Conservation (phyloP, 1,140 invertebrate species). For the Achatina immaculata region DNA sequence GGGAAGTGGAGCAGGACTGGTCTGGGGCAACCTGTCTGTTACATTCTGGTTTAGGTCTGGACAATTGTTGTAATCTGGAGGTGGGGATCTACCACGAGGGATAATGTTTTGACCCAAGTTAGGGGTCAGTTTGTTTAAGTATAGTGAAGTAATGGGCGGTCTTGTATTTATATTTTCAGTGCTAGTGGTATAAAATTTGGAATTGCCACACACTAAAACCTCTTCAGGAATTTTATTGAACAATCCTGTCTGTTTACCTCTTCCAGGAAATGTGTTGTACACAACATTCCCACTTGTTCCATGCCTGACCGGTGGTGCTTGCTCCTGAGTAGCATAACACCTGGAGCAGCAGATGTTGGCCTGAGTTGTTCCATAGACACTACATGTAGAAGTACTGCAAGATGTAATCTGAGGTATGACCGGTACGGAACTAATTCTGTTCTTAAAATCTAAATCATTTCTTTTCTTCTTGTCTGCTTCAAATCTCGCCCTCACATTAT, state of each 20-base stretch:
- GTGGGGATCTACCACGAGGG: conserved; percentile 78
- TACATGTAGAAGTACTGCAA: conserved; percentile 71
- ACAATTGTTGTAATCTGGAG: conserved; percentile 60
- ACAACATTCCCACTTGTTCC: conserved; percentile 33
- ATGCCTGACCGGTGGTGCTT: conserved; percentile 39
- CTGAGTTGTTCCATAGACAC: conserved; percentile 70
- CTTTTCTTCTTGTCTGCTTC: conserved; percentile 68
- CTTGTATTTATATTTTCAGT: conserved; percentile 34
- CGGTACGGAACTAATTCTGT: conserved; percentile 32
- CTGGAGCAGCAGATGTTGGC: conserved; percentile 73
- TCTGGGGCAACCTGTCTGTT: conserved; percentile 40
- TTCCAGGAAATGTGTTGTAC: conserved; percentile 70
- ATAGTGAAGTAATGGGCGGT: conserved; percentile 3
- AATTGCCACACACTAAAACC: conserved; percentile 80
- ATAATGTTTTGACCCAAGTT: conserved; percentile 32
- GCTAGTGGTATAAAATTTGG: conserved; percentile 80
- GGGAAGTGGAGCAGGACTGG: conserved; percentile 12
- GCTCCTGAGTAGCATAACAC: conserved; percentile 61
- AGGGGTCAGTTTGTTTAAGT: no score
- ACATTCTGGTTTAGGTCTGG: conserved; percentile 40
- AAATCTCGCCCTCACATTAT: conserved; percentile 81
- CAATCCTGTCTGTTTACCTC: conserved; percentile 46
- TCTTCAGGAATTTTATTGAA: conserved; percentile 31
- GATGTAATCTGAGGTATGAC: conserved; percentile 46
- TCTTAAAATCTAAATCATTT: conserved; percentile 54